Evolutionary conservation across 2,797 vertebrate species (phyloP).

Genomic region (Arctocebus calabarensis): DNA sequence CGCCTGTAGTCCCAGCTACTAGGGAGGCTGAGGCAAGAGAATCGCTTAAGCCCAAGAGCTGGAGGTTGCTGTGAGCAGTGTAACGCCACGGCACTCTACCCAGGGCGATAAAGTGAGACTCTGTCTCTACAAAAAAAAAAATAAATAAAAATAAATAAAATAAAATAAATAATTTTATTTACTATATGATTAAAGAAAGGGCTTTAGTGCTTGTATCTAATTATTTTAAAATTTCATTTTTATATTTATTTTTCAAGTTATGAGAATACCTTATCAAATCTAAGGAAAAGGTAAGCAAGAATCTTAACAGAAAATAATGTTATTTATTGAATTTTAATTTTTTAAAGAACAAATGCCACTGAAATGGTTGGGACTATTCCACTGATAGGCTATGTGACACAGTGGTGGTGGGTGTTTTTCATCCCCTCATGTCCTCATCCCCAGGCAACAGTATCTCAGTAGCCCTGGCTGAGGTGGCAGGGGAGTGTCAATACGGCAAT

Average conservation of each 20-base stretch:
- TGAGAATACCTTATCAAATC: not conserved
- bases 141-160: too few species aligned
- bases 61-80: too few species aligned
- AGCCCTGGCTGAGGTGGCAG: not conserved
- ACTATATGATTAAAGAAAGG: not conserved
- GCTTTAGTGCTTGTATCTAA: not conserved
- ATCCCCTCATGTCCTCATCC: not conserved
- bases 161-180: not conserved
- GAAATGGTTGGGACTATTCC: not conserved
- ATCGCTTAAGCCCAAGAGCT: too few species aligned
- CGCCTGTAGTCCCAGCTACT: too few species aligned
- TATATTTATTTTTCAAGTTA: not conserved
- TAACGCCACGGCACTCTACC: too few species aligned
- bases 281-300: not conserved
- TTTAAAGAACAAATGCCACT: not conserved
- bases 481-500: not conserved
- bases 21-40: too few species aligned
- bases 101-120: too few species aligned
- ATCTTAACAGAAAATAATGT: not conserved
- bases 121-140: too few species aligned
- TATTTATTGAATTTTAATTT: not conserved
- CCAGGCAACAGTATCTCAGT: not conserved
- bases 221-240: slow-evolving; percentile 26
- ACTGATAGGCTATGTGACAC: not conserved
- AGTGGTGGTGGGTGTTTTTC: not conserved